These are phyloP conservation scores for Bombus vancouverensis DNA, from an alignment of 1,140 invertebrate species.

Conservation along the genomic window DNA sequence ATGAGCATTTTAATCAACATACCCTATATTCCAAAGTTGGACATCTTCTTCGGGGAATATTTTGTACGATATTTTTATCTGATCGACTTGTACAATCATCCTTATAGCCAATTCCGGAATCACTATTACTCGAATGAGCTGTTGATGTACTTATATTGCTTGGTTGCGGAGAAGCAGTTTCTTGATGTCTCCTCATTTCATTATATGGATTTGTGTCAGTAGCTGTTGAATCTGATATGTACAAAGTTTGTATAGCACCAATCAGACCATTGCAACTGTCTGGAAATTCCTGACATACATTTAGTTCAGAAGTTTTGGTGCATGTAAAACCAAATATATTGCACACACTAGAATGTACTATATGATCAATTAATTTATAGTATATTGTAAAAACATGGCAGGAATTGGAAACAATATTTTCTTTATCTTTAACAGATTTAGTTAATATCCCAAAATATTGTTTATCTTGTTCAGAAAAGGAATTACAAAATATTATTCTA, in stretches of 20 bases:
- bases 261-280: slow-evolving; percentile 94
- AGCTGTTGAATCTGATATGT: slow-evolving; percentile 78
- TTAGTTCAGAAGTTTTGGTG: slow-evolving; percentile 79
- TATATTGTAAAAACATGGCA: slow-evolving; percentile 98
- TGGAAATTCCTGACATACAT: slow-evolving; percentile 94
- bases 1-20: slow-evolving; percentile 32
- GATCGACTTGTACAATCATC: slow-evolving; percentile 92
- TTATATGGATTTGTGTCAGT: slow-evolving; percentile 73
- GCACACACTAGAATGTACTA: slow-evolving; percentile 85
- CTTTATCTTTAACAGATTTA: slow-evolving; percentile 84
- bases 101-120: slow-evolving; percentile 96
- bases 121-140: slow-evolving; percentile 95
- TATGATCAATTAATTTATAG: slow-evolving; percentile 91
- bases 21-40: slow-evolving; percentile 74
- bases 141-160: slow-evolving; percentile 91
- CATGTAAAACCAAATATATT: slow-evolving; percentile 79
- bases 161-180: slow-evolving; percentile 90
- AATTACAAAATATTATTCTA: slow-evolving; percentile 94
- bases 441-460: slow-evolving; percentile 96
- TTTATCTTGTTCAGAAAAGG: slow-evolving; percentile 94
- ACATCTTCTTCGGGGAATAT: slow-evolving; percentile 84
- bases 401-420: slow-evolving; percentile 89
- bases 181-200: slow-evolving; percentile 74
- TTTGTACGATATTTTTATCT: slow-evolving; percentile 91
- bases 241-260: slow-evolving; percentile 84